A percentile compares a stretch with the other conserved stretches of the same genome.
Conservation (phyloP, 1,140 invertebrate genomes). For the Cydia strobilella region DNA sequence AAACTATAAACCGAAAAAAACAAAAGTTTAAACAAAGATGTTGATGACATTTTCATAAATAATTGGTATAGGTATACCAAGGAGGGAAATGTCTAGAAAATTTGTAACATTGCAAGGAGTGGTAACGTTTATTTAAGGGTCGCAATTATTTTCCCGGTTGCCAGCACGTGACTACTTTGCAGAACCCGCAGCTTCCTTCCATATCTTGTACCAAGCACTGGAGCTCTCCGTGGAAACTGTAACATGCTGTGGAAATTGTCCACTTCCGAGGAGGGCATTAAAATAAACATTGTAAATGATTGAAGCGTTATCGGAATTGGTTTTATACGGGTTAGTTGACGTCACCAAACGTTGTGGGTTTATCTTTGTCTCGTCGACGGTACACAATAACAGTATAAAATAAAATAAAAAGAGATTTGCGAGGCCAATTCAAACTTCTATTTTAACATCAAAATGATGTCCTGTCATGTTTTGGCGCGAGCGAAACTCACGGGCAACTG, state of each 20-base stretch:
- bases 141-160: not conserved
- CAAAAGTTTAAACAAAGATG: too few species aligned
- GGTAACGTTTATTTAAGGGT: too few species aligned
- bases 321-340: not conserved
- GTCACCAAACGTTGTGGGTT: not conserved
- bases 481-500: too few species aligned
- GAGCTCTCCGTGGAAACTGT: not conserved
- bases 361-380: not conserved
- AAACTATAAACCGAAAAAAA: too few species aligned
- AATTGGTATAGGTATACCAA: too few species aligned
- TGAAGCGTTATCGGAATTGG: conserved; percentile 24
- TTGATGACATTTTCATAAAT: too few species aligned
- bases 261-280: conserved; percentile 23
- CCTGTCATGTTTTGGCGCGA: too few species aligned
- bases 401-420: not conserved
- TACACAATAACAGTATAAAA: not conserved
- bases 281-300: conserved; percentile 22
- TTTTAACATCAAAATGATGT: not conserved
- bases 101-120: too few species aligned
- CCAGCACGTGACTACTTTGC: not conserved
- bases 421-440: too few species aligned
- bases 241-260: conserved; percentile 29
- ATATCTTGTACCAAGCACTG: conserved; percentile 5
- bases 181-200: not conserved
- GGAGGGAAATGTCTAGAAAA: too few species aligned